These are phyloP conservation scores for Xenops minutus DNA, from an alignment of 2,797 vertebrate species.

Conservation along the genomic window DNA sequence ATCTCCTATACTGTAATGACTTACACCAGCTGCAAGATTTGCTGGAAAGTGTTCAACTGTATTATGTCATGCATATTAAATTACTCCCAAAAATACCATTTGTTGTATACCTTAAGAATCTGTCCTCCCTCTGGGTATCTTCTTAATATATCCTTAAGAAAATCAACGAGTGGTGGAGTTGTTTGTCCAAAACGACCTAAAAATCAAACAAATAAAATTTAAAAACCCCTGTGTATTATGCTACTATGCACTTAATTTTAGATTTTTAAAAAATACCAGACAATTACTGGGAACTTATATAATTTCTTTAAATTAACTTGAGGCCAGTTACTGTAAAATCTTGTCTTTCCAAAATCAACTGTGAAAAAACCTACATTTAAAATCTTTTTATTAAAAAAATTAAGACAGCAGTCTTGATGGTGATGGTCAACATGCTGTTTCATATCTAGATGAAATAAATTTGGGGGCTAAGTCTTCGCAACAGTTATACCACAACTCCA, in stretches of 20 bases:
- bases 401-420: neutral
- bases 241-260: neutral
- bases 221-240: neutral
- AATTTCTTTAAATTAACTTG: neutral
- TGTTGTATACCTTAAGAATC: conserved; percentile 90
- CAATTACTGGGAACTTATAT: neutral
- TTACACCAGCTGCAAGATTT: neutral
- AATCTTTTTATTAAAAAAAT: neutral
- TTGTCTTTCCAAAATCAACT: neutral
- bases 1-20: neutral
- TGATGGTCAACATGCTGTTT: neutral
- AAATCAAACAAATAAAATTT: neutral
- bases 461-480: neutral
- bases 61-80: neutral
- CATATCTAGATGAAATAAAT: neutral
- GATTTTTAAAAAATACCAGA: neutral
- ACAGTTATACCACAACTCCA: neutral
- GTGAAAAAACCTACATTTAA: neutral
- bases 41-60: neutral
- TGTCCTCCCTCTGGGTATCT: conserved; percentile 98
- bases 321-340: neutral
- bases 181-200: conserved; percentile 97
- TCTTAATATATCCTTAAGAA: conserved; percentile 96
- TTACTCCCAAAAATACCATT: neutral
- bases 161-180: conserved; percentile 96